Evolutionary conservation across 2,888 invertebrate species (phyloP), one percentile per base, ranked within the genome.

Genomic region (Lasioglossum zephyrum): DNA sequence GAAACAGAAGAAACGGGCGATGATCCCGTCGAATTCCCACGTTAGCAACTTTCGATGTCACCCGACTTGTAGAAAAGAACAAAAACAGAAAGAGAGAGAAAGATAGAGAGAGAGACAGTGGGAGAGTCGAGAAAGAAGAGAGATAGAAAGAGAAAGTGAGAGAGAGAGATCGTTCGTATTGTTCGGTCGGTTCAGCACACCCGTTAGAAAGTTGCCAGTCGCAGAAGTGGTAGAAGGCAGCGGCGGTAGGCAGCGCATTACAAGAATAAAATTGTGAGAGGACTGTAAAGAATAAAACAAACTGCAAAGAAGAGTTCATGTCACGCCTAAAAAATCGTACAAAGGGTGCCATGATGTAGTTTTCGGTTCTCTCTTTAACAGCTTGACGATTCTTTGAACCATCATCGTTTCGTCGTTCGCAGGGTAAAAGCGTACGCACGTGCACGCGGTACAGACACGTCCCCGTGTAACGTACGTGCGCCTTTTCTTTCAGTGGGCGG

Each of bases 191-290:
- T 39, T 89, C 91, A 88, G 92, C 91, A 86, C 91, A 86, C 91
- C 90, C 89, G 85, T 91, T 88, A 91, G 89, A 92, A 91, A 92
- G 91, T 91, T 90, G 92, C 92, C 90, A 89, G 90, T 92, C 90
- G 92, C 91, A 92, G 91, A 85, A 88, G 93, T 92, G 92, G 93
- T 92, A 93, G 92, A 92, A 93, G 93, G 92, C 93, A 92, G 93
- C 93, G 92, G 93, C 92, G 89, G 90, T 92, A 93, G 92, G 91
- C 92, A 92, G 93, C 93, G 93, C 92, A 92, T 92, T 93, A 93
- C 91, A 53, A 93, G 91, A 95, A 94, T 95, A 95, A 95, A 95
- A 95, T 77, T 79, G 89, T 91, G 92, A 92, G 85, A 93, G 92
- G 91, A 94, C 92, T 93, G 92, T 92, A 92, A 93, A 94, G 92